Conservation (phyloP, 2,797 vertebrate genomes). For the Choloepus didactylus region DNA sequence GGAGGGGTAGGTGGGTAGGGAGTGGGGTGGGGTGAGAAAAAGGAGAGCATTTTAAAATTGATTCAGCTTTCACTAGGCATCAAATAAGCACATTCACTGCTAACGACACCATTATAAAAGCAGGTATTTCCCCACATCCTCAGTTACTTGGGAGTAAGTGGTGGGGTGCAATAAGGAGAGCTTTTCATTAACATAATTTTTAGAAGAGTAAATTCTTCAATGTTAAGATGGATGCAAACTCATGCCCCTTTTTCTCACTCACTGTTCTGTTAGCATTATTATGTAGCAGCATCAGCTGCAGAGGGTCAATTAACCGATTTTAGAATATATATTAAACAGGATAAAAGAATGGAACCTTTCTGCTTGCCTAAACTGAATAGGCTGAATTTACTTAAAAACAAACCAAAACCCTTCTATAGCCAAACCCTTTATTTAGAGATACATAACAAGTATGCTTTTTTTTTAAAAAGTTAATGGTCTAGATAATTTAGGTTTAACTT, state of each 20-base stretch:
- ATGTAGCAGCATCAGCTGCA: constrained; percentile 13
- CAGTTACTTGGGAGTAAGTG: constrained; percentile 53
- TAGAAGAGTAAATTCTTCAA: constrained; percentile 59
- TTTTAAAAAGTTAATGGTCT: neutral
- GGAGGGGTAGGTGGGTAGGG: constrained; percentile 72
- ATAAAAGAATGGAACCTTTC: constrained; percentile 14
- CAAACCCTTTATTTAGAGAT: constrained; percentile 34
- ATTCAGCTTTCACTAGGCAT: constrained; percentile 73
- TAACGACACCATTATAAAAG: constrained; percentile 70
- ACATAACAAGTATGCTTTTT: neutral
- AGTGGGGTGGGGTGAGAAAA: constrained; percentile 84
- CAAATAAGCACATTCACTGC: constrained; percentile 76
- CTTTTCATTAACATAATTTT: constrained; percentile 63
- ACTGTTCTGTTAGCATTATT: neutral
- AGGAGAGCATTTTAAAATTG: constrained; percentile 87
- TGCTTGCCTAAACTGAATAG: neutral
- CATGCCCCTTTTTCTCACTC: constrained; percentile 61
- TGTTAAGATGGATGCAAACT: neutral
- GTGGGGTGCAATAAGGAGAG: neutral
- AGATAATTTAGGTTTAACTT: constrained; percentile 52
- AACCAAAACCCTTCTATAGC: neutral
- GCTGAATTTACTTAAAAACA: neutral
- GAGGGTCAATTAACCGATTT: constrained; percentile 42
- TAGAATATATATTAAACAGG: neutral
- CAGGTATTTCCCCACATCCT: constrained; percentile 71